phyloP scores from a whole-genome alignment of 2,113 vertebrate species.

The Trichechus manatus region DNA sequence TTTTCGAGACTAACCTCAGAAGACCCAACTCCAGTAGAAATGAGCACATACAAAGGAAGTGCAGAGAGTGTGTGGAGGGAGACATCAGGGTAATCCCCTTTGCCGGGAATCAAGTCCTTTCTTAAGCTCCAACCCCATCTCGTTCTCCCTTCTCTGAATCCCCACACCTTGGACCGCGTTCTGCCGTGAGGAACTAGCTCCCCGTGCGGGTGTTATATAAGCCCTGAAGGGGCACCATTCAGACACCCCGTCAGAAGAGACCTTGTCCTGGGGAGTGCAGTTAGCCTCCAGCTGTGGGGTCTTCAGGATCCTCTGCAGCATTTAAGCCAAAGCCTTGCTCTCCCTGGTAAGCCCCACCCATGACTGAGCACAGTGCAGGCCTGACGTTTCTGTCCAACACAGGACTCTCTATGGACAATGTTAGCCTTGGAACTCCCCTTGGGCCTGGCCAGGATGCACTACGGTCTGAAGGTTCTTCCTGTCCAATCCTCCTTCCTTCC shows the following conservation, averaged over 20 bases:
- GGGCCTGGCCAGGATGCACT: too few species aligned
- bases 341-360: neutral
- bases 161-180: neutral
- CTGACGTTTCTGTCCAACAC: neutral
- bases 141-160: neutral
- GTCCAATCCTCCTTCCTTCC: neutral
- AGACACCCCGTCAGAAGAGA: neutral
- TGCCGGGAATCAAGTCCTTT: neutral
- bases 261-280: neutral
- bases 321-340: neutral
- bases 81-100: too few species aligned
- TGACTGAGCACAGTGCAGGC: fast-evolving
- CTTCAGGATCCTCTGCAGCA: neutral
- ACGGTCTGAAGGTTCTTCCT: neutral
- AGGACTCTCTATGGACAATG: neutral
- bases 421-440: too few species aligned
- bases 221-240: neutral
- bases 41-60: fast-evolving
- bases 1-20: neutral
- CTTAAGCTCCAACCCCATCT: neutral
- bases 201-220: fast-evolving
- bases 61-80: neutral
- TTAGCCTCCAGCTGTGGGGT: too few species aligned
- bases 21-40: neutral
- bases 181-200: neutral